These are phyloP conservation scores for Bicyclus anynana DNA, from an alignment of 1,140 invertebrate genomes.

Conservation along the genomic window DNA sequence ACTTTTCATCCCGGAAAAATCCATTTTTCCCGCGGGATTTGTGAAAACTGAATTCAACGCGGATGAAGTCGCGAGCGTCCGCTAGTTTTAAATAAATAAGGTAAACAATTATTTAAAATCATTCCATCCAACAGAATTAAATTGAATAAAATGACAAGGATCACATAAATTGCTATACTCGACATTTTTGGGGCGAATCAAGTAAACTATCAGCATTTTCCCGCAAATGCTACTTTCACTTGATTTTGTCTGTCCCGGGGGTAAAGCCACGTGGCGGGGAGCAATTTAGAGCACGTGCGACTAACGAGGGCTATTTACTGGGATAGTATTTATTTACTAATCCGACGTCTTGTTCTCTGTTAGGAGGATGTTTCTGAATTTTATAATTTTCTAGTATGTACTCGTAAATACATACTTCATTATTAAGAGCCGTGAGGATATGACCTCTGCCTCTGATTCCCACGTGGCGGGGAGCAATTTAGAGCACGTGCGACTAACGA, in stretches of 20 bases:
- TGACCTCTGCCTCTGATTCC: no score
- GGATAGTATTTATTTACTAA: not conserved
- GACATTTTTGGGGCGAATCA: not conserved
- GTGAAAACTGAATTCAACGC: no score
- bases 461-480: slow-evolving; percentile 7
- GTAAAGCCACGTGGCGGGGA: slow-evolving; percentile 6
- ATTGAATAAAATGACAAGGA: no score
- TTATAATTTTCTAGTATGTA: not conserved
- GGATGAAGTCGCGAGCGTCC: no score
- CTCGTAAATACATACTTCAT: no score
- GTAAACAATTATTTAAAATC: no score
- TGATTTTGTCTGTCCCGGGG: slow-evolving; percentile 10
- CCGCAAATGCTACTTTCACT: slow-evolving; percentile 12
- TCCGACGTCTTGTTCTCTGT: not conserved
- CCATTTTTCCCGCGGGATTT: no score
- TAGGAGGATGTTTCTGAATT: not conserved
- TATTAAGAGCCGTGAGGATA: no score
- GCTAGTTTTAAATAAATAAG: no score
- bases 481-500: slow-evolving; percentile 7
- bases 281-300: slow-evolving; percentile 9
- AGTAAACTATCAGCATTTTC: slow-evolving; percentile 11
- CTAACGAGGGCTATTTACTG: slow-evolving; percentile 4
- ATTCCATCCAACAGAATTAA: no score
- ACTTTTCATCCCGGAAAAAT: no score
- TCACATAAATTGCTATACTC: no score